Percentiles rank a stretch among this genome's conserved stretches.
phyloP scores from a whole-genome alignment of 2,113 vertebrate genomes.

The Phaethon lepturus region DNA sequence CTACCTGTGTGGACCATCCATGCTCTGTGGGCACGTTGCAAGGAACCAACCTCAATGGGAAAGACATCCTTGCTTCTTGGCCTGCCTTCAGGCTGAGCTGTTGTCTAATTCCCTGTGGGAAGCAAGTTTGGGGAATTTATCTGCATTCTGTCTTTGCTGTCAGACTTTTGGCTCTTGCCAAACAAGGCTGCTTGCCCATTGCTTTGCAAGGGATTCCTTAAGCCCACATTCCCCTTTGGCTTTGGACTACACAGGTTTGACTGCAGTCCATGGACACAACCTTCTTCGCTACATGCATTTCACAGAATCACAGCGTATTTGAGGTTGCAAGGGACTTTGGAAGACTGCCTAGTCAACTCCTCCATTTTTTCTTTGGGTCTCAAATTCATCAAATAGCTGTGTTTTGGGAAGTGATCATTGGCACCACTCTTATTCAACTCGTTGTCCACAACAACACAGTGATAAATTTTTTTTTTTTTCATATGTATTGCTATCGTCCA shows the following conservation, averaged over 20 bases:
- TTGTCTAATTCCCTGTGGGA: background rate
- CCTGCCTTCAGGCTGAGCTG: background rate
- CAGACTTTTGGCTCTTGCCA: background rate
- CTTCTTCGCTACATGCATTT: background rate
- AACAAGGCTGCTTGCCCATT: background rate
- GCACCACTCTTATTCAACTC: background rate
- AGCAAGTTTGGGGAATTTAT: background rate
- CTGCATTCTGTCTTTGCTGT: background rate
- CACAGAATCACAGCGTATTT: background rate
- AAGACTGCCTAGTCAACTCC: background rate
- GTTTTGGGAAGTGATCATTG: background rate
- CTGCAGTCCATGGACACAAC: background rate
- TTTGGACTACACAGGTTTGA: background rate
- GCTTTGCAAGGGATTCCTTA: background rate
- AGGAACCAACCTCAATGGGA: rapidly evolving
- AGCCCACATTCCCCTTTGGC: background rate
- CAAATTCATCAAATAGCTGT: background rate
- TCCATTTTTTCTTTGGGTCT: background rate
- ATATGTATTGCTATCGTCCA: rapidly evolving
- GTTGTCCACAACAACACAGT: background rate
- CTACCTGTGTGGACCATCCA: background rate
- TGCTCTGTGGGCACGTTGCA: background rate
- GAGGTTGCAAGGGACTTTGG: background rate
- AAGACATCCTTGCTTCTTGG: background rate
- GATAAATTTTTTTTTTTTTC: background rate